Percentiles rank a stretch among this genome's conserved stretches.
Evolutionary conservation across 2,113 vertebrate genomes (phyloP).

Genomic region (Bambusicola thoracicus): DNA sequence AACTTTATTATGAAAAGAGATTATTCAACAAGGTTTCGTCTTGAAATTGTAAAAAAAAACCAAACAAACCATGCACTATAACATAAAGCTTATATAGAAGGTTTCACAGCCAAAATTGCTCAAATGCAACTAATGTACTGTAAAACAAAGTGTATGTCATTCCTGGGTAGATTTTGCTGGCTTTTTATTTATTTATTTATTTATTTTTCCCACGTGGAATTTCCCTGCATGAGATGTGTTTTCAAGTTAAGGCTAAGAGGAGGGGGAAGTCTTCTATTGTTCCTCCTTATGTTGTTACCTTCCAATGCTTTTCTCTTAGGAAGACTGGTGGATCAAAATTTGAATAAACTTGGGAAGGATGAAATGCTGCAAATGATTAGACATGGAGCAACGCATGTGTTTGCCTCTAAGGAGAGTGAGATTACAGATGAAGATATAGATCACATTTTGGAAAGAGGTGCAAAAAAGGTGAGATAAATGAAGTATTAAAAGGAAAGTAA

Average conservation of each 20-base stretch:
- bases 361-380: slow-evolving; percentile 99
- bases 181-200: not conserved
- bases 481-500: not conserved
- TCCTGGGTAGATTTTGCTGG: not conserved
- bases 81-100: not conserved
- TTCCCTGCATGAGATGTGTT: not conserved
- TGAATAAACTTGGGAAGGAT: slow-evolving; percentile 97
- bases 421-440: slow-evolving; percentile 98
- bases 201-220: not conserved
- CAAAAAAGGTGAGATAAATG: slow-evolving; percentile 86
- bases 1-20: not conserved
- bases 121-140: not conserved
- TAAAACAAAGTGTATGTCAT: not conserved
- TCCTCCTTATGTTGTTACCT: not conserved
- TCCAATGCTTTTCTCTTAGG: slow-evolving; percentile 73
- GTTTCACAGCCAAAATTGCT: too few species aligned
- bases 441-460: slow-evolving; percentile 93
- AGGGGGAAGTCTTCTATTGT: rapidly evolving
- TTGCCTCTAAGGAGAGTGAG: slow-evolving; percentile 97
- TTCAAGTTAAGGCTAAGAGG: not conserved
- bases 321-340: slow-evolving; percentile 93
- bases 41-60: not conserved
- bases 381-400: slow-evolving; percentile 96
- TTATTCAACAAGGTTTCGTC: not conserved
- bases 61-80: not conserved